A percentile compares a stretch with the other conserved stretches of the same genome.
These are phyloP conservation scores for Lydus trimaculatus DNA, from an alignment of 2,888 invertebrate species.

Conservation along the genomic window DNA sequence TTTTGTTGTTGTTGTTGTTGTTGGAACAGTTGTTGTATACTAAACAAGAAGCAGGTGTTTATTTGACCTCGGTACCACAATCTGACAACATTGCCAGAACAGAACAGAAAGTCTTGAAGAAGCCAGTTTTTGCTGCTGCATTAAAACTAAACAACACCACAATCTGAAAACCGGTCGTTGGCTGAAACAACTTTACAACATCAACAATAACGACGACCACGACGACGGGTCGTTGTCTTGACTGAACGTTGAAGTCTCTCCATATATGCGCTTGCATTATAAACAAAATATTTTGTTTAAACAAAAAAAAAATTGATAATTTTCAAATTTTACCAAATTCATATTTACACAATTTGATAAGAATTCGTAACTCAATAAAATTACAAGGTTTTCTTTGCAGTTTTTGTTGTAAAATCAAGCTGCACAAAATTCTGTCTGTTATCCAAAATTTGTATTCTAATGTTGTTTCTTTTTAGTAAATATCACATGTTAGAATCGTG, in stretches of 20 bases:
- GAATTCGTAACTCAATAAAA: not conserved
- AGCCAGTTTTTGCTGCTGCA: constrained; percentile 41
- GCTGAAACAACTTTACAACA: not conserved
- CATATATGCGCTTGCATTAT: not conserved
- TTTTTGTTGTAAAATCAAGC: not conserved
- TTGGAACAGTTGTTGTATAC: not conserved
- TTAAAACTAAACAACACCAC: constrained; percentile 29
- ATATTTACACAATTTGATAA: not conserved
- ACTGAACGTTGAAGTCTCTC: not conserved
- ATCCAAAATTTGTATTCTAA: not conserved
- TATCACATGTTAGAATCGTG: constrained; percentile 3
- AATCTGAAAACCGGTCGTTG: constrained; percentile 3
- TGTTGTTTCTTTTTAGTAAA: not conserved
- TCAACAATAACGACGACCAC: not conserved
- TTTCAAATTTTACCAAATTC: not conserved
- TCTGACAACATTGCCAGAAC: constrained; percentile 34
- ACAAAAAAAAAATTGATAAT: not conserved
- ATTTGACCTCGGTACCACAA: constrained; percentile 38
- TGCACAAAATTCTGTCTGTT: constrained; percentile 1
- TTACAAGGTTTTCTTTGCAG: not conserved
- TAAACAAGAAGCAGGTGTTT: constrained; percentile 36
- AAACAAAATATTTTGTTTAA: not conserved
- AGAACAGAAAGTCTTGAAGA: not conserved
- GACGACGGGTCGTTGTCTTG: constrained; percentile 1
- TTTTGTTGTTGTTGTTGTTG: too few relatives aligned